phyloP scores from a whole-genome alignment of 1,140 invertebrate species.

The Prorops nasuta region DNA sequence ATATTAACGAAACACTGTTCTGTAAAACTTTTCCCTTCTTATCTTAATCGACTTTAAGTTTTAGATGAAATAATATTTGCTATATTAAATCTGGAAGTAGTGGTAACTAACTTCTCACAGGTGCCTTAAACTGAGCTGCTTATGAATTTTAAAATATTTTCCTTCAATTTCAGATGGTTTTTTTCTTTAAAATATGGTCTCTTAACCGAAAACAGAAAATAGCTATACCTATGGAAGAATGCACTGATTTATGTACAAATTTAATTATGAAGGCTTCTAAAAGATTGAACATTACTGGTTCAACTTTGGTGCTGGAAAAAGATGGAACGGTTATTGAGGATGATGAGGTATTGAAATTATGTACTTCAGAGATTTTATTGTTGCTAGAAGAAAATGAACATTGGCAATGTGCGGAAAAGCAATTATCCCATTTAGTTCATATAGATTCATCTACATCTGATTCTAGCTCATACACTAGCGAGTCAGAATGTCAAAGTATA shows the following conservation, averaged over 20 bases:
- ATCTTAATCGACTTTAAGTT: too few species aligned
- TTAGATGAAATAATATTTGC: too few species aligned
- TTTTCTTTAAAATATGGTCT: not conserved
- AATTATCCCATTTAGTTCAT: too few species aligned
- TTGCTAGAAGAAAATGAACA: conserved; percentile 3
- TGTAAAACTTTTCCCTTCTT: too few species aligned
- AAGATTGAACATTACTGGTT: conserved; percentile 1
- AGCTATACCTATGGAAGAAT: not conserved
- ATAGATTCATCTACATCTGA: too few species aligned
- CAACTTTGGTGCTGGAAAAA: conserved; percentile 1
- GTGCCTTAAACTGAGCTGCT: too few species aligned
- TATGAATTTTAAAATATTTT: too few species aligned
- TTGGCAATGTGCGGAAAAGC: not conserved
- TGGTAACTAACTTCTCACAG: too few species aligned
- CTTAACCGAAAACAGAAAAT: not conserved
- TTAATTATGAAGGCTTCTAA: not conserved
- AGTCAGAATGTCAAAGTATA: too few species aligned
- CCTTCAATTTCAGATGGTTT: not conserved
- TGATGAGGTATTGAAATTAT: not conserved
- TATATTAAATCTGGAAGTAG: too few species aligned
- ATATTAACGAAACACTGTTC: too few species aligned
- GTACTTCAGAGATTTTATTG: not conserved
- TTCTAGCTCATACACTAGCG: too few species aligned
- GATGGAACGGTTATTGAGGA: conserved; percentile 10
- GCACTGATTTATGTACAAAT: not conserved